These are phyloP conservation scores for Eupithecia insigniata DNA, from an alignment of 2,888 invertebrate species.

Conservation along the genomic window DNA sequence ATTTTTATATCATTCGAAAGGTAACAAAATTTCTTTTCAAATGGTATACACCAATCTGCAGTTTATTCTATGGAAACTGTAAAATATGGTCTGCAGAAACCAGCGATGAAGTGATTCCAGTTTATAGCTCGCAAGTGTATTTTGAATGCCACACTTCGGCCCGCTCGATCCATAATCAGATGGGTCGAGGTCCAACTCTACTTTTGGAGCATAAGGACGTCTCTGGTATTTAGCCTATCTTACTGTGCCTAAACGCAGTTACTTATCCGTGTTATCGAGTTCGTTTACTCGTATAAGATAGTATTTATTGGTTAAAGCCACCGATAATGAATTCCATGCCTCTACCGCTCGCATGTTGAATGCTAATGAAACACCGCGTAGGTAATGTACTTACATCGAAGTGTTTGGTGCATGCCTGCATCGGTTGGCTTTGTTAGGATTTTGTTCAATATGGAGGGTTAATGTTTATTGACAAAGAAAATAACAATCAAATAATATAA, in stretches of 20 bases:
- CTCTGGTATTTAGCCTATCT: not conserved
- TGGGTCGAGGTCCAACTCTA: not conserved
- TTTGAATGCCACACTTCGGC: not conserved
- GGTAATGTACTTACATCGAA: not conserved
- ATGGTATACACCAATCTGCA: too few species aligned
- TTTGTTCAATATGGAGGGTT: too few species aligned
- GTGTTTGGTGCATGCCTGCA: not conserved
- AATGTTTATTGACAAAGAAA: too few species aligned
- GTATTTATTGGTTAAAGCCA: conserved; percentile 26
- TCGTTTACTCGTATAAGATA: conserved; percentile 1
- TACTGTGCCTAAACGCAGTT: not conserved
- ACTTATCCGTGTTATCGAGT: not conserved
- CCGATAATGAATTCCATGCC: conserved; percentile 27
- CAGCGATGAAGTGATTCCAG: too few species aligned
- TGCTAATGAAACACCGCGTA: conserved; percentile 25
- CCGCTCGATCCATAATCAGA: not conserved
- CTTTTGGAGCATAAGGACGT: not conserved
- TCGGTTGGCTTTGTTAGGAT: not conserved
- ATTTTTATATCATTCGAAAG: too few species aligned
- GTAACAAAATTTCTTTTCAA: too few species aligned
- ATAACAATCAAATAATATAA: too few species aligned
- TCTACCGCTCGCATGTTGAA: conserved; percentile 23
- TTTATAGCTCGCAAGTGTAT: too few species aligned
- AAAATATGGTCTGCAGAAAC: too few species aligned
- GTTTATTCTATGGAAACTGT: too few species aligned